phyloP scores from a whole-genome alignment of 2,113 vertebrate genomes.

The Osmerus eperlanus region DNA sequence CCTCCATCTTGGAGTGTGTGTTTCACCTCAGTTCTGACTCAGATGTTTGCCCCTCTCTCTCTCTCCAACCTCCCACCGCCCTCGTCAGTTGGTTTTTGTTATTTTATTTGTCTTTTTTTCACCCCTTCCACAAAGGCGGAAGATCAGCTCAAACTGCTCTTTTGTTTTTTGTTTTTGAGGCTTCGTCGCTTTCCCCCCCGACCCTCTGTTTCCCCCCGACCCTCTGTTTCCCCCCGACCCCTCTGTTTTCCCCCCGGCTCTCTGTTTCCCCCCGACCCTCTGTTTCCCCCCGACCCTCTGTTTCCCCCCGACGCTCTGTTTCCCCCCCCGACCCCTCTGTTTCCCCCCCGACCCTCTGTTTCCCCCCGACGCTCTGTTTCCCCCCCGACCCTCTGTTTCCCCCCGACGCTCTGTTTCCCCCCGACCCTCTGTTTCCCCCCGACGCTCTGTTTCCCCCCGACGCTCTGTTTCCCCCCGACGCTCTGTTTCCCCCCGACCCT shows the following conservation, averaged over 20 bases:
- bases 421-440: neutral
- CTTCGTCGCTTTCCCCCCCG: neutral
- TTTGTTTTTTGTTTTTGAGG: neutral
- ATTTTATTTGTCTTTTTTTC: neutral
- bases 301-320: neutral
- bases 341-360: neutral
- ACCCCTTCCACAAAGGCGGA: neutral
- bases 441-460: neutral
- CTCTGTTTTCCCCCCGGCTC: neutral
- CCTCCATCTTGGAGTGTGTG: slow-evolving; percentile 15
- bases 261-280: neutral
- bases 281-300: no score
- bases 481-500: slow-evolving; percentile 1
- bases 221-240: neutral
- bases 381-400: neutral
- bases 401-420: no score
- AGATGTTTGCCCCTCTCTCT: slow-evolving; percentile 2
- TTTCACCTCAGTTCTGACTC: slow-evolving; percentile 50
- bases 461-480: neutral
- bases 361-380: no score
- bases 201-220: neutral
- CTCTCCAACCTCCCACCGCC: neutral
- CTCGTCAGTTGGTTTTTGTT: neutral
- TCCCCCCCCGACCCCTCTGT: no score
- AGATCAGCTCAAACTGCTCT: slow-evolving; percentile 17